These are phyloP conservation scores for Cnemophilus loriae DNA, from an alignment of 2,113 vertebrate genomes.

Conservation along the genomic window DNA sequence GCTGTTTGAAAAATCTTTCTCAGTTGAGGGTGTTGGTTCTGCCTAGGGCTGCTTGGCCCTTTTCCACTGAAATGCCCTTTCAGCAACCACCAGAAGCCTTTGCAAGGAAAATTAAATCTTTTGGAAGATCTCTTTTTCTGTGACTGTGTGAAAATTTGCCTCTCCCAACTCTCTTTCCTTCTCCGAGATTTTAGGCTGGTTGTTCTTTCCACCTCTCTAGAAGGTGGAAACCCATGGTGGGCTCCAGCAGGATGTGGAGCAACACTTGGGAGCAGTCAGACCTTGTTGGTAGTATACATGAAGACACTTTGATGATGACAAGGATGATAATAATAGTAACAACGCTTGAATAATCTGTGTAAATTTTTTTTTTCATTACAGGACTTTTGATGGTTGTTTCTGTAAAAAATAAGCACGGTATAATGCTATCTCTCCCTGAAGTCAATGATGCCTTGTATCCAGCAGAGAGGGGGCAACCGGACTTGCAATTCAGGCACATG, in stretches of 20 bases:
- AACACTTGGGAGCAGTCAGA: neutral
- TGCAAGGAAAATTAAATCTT: neutral
- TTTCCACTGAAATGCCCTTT: constrained; percentile 38
- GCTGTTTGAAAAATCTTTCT: constrained; percentile 19
- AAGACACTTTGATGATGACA: neutral
- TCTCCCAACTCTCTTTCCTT: neutral
- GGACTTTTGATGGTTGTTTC: neutral
- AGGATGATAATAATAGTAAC: neutral
- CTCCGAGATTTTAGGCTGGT: neutral
- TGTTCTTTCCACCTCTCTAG: neutral
- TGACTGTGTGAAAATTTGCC: neutral
- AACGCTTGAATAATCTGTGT: neutral
- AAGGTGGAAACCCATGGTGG: neutral
- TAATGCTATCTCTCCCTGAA: neutral
- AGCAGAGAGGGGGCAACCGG: neutral
- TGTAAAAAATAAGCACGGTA: neutral
- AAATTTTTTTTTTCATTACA: neutral
- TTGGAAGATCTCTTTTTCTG: neutral
- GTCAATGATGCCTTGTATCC: neutral
- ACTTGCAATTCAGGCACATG: accelerated
- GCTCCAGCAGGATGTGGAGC: neutral
- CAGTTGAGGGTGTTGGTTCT: constrained; percentile 45
- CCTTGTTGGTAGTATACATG: neutral
- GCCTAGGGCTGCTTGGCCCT: constrained; percentile 30
- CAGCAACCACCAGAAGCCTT: neutral